Base-by-base conservation (phyloP, 2,888 invertebrate species). In the Agrenia bidenticulata region DNA sequence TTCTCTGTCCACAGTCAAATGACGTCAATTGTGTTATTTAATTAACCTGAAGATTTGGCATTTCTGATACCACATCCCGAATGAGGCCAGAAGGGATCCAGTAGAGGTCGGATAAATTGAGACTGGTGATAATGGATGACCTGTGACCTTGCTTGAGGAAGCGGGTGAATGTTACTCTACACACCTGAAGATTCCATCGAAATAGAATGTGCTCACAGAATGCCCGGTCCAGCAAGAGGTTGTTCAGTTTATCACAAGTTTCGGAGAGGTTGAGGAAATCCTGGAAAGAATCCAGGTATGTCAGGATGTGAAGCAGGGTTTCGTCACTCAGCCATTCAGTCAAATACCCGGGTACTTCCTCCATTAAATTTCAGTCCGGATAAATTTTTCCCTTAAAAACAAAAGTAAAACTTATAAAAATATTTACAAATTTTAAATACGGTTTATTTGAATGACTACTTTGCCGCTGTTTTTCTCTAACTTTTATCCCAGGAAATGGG, bases 71-170 rank as follows among this genome's bases (percentile, higher is more conserved):
- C 11, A 69, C 62, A 55, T 69, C 62, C n/a, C 70, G 53, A 0
- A 75, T 59, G 4, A 69, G 45, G 19, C 73, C 69, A 11, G 73
- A 73, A 9, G 75, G 75, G n/a, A 75, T 54, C 70, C 69, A 75
- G 59, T 75, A 75, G 21, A 73, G 21, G 53, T 75, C 75, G 26
- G 64, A 63, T 0, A 75, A 37, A 26, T 66, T 53, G 1, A 75
- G 39, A 45, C 61, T 63, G 0, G 71, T 70, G 15, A 75, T 66
- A 7, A 72, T 37, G 7, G 32, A 23, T 9, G 69, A 61, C 13
- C 73, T 51, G 9, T 41, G 53, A 37, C 65, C 56, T 51, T 75
- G 66, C 55, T 60, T 54, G 1, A 73, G 61, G 41, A 73, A 75
- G 32, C 61, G 61, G 2, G 68, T 60, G 15, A 75, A 53, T 0